Conservation (phyloP, 2,797 vertebrate genomes). For the Loris lydekkerianus region DNA sequence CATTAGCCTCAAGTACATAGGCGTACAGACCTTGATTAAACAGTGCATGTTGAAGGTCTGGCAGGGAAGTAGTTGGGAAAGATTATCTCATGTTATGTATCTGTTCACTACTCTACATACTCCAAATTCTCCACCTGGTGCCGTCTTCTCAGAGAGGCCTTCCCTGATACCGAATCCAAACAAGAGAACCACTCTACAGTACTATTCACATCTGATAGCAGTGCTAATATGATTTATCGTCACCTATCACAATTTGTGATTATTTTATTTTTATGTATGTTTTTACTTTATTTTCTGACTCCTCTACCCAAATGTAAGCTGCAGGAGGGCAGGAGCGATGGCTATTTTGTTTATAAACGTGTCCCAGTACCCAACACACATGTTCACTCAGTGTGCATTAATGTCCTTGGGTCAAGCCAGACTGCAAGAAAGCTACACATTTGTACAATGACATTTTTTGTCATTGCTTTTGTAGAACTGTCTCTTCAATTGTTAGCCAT, state of each 20-base stretch:
- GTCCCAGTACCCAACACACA: neutral
- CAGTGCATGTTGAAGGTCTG: neutral
- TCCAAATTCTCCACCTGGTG: neutral
- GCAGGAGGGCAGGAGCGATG: neutral
- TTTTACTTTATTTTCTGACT: neutral
- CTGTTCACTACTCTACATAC: neutral
- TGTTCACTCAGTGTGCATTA: neutral
- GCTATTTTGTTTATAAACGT: neutral
- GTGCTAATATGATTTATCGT: neutral
- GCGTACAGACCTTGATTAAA: neutral
- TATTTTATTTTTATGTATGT: neutral
- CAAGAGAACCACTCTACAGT: neutral
- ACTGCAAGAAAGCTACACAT: neutral
- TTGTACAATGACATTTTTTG: neutral
- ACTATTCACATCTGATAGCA: neutral
- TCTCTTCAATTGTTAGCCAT: neutral
- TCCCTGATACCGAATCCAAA: neutral
- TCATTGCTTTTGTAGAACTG: neutral
- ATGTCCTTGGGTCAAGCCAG: neutral
- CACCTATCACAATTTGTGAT: neutral
- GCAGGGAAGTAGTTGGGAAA: neutral
- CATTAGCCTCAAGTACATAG: neutral
- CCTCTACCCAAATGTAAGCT: neutral
- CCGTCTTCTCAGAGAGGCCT: neutral
- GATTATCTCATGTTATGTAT: neutral